Percentiles rank a stretch among this genome's conserved stretches.
These are phyloP conservation scores for Philopedon plagiatum DNA, from an alignment of 2,888 invertebrate species.

Conservation along the genomic window DNA sequence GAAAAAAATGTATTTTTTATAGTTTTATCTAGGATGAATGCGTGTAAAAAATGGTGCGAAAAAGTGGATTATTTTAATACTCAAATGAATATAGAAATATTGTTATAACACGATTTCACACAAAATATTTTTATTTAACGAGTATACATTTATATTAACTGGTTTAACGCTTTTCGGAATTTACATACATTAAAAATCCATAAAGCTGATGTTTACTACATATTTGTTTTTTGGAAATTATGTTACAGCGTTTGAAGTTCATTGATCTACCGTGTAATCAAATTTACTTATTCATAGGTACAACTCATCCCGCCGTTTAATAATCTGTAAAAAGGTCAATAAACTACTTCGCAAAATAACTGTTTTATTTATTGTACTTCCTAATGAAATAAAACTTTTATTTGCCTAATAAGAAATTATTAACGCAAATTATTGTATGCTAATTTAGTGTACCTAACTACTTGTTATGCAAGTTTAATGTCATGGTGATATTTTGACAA, in stretches of 20 bases:
- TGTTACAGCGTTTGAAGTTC: not conserved
- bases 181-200: not conserved
- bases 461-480: slow-evolving; percentile 11
- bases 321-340: slow-evolving; percentile 8
- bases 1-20: too few species aligned
- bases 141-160: too few species aligned
- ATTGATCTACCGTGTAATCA: not conserved
- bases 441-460: not conserved
- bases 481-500: slow-evolving; percentile 7
- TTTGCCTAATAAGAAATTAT: slow-evolving; percentile 2
- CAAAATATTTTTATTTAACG: too few species aligned
- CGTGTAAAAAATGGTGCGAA: too few species aligned
- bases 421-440: slow-evolving; percentile 17
- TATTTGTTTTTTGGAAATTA: not conserved
- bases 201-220: not conserved
- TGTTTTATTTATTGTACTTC: not conserved
- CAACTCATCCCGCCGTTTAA: not conserved
- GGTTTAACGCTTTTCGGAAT: not conserved
- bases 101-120: too few species aligned
- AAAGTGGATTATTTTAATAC: too few species aligned
- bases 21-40: too few species aligned
- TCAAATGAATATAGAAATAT: too few species aligned
- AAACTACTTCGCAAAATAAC: not conserved
- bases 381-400: not conserved
- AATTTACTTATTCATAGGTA: not conserved